Conservation (phyloP, 2,113 vertebrate species). For the pig (Sus scrofa) region DNA sequence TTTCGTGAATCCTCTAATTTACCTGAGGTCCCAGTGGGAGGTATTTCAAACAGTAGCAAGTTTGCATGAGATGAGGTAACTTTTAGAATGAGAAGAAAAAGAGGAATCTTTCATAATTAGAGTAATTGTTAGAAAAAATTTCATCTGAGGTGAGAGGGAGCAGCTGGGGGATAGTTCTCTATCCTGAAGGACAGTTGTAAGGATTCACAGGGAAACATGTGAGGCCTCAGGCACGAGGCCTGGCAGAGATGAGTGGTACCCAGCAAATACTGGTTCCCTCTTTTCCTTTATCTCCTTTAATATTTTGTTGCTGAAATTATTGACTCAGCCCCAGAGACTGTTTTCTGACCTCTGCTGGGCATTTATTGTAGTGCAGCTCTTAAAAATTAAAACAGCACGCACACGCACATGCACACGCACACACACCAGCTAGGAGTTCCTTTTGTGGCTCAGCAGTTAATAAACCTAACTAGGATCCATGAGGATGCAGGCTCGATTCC, state of each 20-base stretch:
- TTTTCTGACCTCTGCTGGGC: conserved; percentile 67
- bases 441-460: too few relatives aligned
- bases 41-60: background rate
- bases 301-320: conserved; percentile 35
- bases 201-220: background rate
- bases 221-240: background rate
- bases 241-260: background rate
- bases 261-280: background rate
- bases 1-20: background rate
- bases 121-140: background rate
- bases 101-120: background rate
- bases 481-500: too few relatives aligned
- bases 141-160: background rate
- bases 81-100: conserved; percentile 22
- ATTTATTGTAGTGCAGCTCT: conserved; percentile 50
- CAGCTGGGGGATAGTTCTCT: background rate
- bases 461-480: too few relatives aligned
- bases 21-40: background rate
- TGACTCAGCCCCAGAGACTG: background rate
- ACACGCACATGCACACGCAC: too few relatives aligned
- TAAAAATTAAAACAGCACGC: background rate
- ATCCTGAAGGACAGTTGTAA: background rate
- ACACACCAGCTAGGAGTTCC: too few relatives aligned
- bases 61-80: background rate
- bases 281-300: background rate